phyloP scores from a whole-genome alignment of 2,113 vertebrate genomes.

The Melanocharis versteri region DNA sequence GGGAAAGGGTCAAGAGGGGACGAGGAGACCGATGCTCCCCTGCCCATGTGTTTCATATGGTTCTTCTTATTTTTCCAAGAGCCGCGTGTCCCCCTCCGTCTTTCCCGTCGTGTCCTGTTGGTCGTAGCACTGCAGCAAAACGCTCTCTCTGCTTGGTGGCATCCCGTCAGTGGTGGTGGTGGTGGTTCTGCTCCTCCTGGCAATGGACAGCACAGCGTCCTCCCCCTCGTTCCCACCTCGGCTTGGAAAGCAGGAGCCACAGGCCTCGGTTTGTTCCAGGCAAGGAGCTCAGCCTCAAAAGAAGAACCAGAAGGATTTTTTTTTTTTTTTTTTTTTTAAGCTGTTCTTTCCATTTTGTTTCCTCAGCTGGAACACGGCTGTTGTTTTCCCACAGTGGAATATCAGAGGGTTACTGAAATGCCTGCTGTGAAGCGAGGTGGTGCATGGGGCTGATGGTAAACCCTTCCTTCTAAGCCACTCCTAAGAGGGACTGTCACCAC shows the following conservation, averaged over 20 bases:
- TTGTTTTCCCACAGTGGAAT: not conserved
- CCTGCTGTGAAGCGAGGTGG: not conserved
- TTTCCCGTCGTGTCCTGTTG: conserved; percentile 48
- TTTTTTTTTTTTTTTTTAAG: not conserved
- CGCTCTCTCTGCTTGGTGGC: conserved; percentile 3
- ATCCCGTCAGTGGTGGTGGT: not conserved
- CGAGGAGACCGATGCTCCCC: not conserved
- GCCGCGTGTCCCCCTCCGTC: not conserved
- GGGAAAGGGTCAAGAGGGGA: conserved; percentile 16
- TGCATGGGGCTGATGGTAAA: not conserved
- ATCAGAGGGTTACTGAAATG: not conserved
- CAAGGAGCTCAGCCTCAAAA: not conserved
- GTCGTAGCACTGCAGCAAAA: not conserved
- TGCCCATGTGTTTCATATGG: conserved; percentile 16
- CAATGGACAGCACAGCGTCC: not conserved
- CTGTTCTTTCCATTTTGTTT: conserved; percentile 34
- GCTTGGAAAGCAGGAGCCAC: not conserved
- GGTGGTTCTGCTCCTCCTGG: conserved; percentile 27
- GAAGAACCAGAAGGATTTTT: not conserved
- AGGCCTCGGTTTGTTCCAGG: not conserved
- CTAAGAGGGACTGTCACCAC: not conserved
- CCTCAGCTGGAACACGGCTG: not conserved
- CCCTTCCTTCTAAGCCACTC: not conserved
- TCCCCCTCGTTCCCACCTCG: not conserved
- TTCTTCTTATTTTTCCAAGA: conserved; percentile 56